Evolutionary conservation across 2,888 invertebrate genomes (phyloP), one percentile per base, ranked within the genome.

Genomic region (Drosophila cognata): DNA sequence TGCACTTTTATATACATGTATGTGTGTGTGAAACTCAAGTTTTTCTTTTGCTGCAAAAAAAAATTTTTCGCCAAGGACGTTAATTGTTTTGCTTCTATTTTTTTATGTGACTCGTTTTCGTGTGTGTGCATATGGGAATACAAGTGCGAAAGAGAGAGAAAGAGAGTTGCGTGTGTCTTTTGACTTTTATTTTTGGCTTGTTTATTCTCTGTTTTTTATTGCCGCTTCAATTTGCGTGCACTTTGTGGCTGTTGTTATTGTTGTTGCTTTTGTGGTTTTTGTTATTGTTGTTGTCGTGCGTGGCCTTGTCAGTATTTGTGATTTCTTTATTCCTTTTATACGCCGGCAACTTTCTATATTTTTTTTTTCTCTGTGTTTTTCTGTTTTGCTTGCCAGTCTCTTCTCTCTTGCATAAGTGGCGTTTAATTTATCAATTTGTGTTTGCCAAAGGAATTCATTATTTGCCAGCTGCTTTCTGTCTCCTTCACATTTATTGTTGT

Each of bases 71-170:
- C 90, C 88, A 88, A 88, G 88, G 88, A 91, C 88, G 88, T 88
- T 91, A 88, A 88, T 91, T 91, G 88, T 88, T 88, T 88, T 89
- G 90, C 90, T 88, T 91, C 91, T 88, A 88, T 88, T 88, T 88
- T 85, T 87, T 80, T 81, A 66, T 71, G 46, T 56, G 61, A 63
- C 66, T 81, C 72, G 68, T 53, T 61, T 68, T 53, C 56, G 60
- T 70, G 43, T 70, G 43, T 58, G 55, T 53, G 61, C 36, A 41
- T 41, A 59, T 62, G 56, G 35, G 36, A 36, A 36, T 36, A 25
- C 28, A 38, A 36, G 33, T 1, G 43, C 18, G 52, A 18, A 16
- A 18, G 51, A 18, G 53, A 28, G 48, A n/a, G 67, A 71, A 51
- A 50, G 51, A 51, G 58, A 43, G 59, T 50, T 50, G 81, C 57